Base-by-base conservation (phyloP, 2,797 vertebrate genomes). In the Poeciliopsis presidionis region DNA sequence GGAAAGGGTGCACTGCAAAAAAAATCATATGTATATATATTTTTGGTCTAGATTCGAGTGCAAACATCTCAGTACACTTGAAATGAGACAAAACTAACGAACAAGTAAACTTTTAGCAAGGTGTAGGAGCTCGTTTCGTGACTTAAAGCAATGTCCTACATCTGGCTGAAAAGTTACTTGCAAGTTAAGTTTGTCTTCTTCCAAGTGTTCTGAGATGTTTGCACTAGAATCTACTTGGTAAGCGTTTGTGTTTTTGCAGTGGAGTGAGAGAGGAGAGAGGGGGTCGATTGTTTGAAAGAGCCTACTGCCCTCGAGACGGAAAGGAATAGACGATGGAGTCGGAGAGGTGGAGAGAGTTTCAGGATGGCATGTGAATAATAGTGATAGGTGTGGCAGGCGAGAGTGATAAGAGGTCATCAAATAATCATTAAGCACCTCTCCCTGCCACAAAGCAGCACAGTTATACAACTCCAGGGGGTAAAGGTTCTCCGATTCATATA, bases 391-490 rank as follows among this genome's bases (percentile, higher is more conserved):
- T 78, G 78, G 82, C 28, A 28, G 45, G 25, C n/a, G 55, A 74
- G 57, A 70, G 73, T 76, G 82, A 79, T 76, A 75, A 84, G 72
- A 80, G 51, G 79, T 78, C 67, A 67, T 87, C 70, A 85, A 84
- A 53, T 36, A 69, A 46, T 28, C 4, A 0, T 75, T 70, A 72
- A 57, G 47, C 57, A 18, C 7, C 3, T 30, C 71, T 46, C 36
- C 4, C n/a, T 28, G 41, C 18, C 2, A 46, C 4, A 46, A 22
- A 1, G 16, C 39, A 22, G 5, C 63, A 39, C 33, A 75, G 41
- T 72, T n/a, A 55, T 18, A 77, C 13, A 77, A 33, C 30, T 77
- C 20, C 46, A 57, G 65, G 28, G 71, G 36, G n/a, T 67, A 70
- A 41, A 39, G 51, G n/a, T 45, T 63, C 20, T 63, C 22, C 3